Conservation (phyloP, 2,797 vertebrate species). For the Artibeus lituratus region DNA sequence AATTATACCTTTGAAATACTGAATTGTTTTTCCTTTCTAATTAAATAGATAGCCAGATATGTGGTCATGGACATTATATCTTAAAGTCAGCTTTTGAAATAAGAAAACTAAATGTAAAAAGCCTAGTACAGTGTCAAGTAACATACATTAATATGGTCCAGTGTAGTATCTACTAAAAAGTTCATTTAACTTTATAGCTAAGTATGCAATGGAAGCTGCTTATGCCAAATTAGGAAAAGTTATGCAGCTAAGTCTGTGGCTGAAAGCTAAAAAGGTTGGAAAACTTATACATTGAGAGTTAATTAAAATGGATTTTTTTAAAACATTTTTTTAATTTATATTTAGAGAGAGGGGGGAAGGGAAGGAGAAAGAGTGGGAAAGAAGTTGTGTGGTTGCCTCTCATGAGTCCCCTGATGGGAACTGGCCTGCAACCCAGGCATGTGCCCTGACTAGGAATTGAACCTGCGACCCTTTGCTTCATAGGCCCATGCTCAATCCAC, state of each 20-base stretch:
- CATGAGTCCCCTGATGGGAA: too few relatives aligned
- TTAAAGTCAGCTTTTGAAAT: background rate
- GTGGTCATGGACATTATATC: background rate
- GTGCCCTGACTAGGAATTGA: too few relatives aligned
- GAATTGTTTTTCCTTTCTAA: background rate
- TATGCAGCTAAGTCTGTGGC: background rate
- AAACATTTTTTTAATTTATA: too few relatives aligned
- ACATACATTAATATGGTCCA: background rate
- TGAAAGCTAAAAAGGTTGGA: background rate
- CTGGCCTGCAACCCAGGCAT: too few relatives aligned
- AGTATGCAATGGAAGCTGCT: background rate
- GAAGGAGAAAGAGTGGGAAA: too few relatives aligned
- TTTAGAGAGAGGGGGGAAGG: too few relatives aligned
- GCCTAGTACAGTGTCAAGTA: background rate
- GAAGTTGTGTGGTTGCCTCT: too few relatives aligned
- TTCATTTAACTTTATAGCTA: background rate
- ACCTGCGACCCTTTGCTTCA: too few relatives aligned
- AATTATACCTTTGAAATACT: background rate
- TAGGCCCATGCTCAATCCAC: too few relatives aligned
- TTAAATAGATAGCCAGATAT: background rate
- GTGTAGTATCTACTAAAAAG: background rate
- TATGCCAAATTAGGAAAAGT: background rate
- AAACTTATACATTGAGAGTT: background rate
- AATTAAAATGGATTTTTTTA: background rate
- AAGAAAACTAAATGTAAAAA: slow-evolving; percentile 4